Base-by-base conservation (phyloP, 2,113 vertebrate genomes). In the Alethe diademata region DNA sequence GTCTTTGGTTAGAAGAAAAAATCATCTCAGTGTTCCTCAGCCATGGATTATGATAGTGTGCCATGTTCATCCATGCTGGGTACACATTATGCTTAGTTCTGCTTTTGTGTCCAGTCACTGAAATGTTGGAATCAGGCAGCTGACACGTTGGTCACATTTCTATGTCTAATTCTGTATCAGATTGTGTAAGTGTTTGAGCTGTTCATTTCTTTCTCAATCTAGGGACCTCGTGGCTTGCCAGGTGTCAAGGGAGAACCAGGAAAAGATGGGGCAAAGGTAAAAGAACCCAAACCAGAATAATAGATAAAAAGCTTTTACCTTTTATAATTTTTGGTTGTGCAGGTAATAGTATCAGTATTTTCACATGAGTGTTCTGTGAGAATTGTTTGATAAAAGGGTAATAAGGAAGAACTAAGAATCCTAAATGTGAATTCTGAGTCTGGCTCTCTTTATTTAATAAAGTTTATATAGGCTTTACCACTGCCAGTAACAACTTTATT, bases 221-320 rank as follows among this genome's bases (percentile, higher is more conserved):
- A 98, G 99, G 99, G 99, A 73, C 95, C 95, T 51, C 98, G 96
- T 94, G 99, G 99, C 36, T 91, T 97, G 38, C 97, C 97, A 62
- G 99, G 99, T 60, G 95, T 98, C 94, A 99, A 99, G 96, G 99
- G 99, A 92, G 98, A 99, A 64, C 98, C 98, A 62, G 99, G 99
- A 84, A 97, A 97, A 62, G 96, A 98, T 88, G 99, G 99, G 51
- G 88, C 96, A 94, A 97, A 96, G 98, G 99, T 99, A 99, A 97
- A 97, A 35, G 58, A 81, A 54, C 12, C 4, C 26, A 64, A 57
- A n/a, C 4, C 28, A 45, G 3, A 11, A 7, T 43, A 54, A 45
- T 8, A 82, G 26, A 65, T 40, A 35, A 67, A 47, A 84, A 67
- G 2, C 38, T 53, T 96, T 79, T 92, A 75, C 2, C 5, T 69